A percentile compares a stretch with the other conserved stretches of the same genome.
Conservation (phyloP, 2,888 invertebrate species). For the Brachylomia viminalis region DNA sequence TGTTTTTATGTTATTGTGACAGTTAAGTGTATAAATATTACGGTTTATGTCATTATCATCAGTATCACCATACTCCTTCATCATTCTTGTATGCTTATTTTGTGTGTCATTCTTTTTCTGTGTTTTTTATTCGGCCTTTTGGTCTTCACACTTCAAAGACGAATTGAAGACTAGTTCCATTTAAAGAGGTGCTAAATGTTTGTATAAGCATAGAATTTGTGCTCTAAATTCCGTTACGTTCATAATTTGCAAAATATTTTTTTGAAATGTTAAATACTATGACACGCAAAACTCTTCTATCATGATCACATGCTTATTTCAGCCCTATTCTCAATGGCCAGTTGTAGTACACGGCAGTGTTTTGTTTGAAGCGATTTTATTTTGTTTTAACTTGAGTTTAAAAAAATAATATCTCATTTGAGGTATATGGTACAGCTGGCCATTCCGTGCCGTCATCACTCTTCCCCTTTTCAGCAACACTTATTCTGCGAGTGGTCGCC, state of each 20-base stretch:
- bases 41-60: slow-evolving; percentile 54
- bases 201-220: not conserved
- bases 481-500: slow-evolving; percentile 93
- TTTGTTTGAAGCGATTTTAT: slow-evolving; percentile 31
- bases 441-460: slow-evolving; percentile 81
- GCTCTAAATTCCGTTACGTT: not conserved
- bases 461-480: slow-evolving; percentile 92
- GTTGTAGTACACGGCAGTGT: slow-evolving; percentile 70
- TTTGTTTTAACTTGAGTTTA: slow-evolving; percentile 31
- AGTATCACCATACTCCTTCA: slow-evolving; percentile 49
- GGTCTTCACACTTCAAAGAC: not conserved
- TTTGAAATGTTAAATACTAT: slow-evolving; percentile 42
- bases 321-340: slow-evolving; percentile 81
- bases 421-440: slow-evolving; percentile 73
- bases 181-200: not conserved
- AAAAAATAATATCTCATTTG: slow-evolving; percentile 23
- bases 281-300: slow-evolving; percentile 63
- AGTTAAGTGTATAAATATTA: slow-evolving; percentile 45
- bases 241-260: not conserved
- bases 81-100: slow-evolving; percentile 62
- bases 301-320: slow-evolving; percentile 80
- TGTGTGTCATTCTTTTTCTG: slow-evolving; percentile 62
- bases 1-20: slow-evolving; percentile 54
- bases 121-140: slow-evolving; percentile 31
- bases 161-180: not conserved